phyloP scores from a whole-genome alignment of 1,140 invertebrate species.

The Drosophila littoralis region DNA sequence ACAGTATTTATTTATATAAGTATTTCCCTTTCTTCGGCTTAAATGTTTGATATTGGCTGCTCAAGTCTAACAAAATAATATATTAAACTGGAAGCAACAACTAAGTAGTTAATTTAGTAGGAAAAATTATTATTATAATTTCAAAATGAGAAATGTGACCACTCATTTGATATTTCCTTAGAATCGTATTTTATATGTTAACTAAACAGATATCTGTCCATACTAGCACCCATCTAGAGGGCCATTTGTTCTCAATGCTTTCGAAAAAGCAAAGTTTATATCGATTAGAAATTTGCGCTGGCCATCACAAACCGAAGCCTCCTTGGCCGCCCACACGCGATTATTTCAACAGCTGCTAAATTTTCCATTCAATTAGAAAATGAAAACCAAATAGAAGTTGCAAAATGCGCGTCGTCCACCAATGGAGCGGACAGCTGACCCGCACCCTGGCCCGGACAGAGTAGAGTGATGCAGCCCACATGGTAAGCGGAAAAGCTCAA shows the following conservation, averaged over 20 bases:
- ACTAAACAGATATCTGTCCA: no score
- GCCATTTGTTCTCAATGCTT: no score
- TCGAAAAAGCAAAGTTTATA: background rate
- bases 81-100: no score
- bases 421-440: constrained; percentile 1
- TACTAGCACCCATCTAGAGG: background rate
- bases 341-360: constrained; percentile 69
- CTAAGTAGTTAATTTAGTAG: no score
- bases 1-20: no score
- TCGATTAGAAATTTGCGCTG: constrained; percentile 31
- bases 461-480: constrained; percentile 9
- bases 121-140: no score
- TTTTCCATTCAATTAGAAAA: constrained; percentile 81
- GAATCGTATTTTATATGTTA: no score
- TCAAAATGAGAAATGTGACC: no score
- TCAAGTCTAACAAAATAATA: no score
- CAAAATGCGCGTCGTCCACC: constrained; percentile 19
- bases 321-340: constrained; percentile 5
- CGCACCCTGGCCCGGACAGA: background rate
- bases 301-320: constrained; percentile 6
- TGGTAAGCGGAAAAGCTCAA: constrained; percentile 59
- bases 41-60: no score
- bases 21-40: no score
- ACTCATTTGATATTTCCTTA: no score
- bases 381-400: constrained; percentile 76